Evolutionary conservation across 2,797 vertebrate genomes (phyloP).

Genomic region (Aldrovandia affinis): DNA sequence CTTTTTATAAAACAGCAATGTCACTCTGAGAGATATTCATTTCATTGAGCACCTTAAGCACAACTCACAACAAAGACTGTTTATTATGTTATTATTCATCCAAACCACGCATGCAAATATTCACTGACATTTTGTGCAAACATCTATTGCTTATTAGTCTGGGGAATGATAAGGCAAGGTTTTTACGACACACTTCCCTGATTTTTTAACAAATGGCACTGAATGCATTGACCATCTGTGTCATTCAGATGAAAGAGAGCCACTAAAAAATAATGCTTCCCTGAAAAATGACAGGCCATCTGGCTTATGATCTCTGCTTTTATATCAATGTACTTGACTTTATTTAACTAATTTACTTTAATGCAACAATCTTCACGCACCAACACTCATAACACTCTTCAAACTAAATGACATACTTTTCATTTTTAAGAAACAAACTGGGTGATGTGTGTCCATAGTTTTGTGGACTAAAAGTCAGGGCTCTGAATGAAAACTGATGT

Average conservation of each 20-base stretch:
- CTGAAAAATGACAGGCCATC: neutral
- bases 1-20: neutral
- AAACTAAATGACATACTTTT: neutral
- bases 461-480: neutral
- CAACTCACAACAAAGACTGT: neutral
- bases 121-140: neutral
- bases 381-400: neutral
- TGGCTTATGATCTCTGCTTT: neutral
- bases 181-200: neutral
- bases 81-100: neutral
- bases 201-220: neutral
- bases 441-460: neutral
- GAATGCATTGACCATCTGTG: conserved; percentile 29
- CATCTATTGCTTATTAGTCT: neutral
- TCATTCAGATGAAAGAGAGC: conserved; percentile 14
- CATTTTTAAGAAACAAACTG: neutral
- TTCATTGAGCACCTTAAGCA: neutral
- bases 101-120: neutral
- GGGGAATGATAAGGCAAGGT: neutral
- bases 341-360: too few species aligned
- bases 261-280: conserved; percentile 14
- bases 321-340: neutral
- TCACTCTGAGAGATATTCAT: neutral
- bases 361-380: neutral
- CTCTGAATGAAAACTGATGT: neutral